Evolutionary conservation across 2,888 invertebrate species (phyloP).

Genomic region (Cylloceria caligata): DNA sequence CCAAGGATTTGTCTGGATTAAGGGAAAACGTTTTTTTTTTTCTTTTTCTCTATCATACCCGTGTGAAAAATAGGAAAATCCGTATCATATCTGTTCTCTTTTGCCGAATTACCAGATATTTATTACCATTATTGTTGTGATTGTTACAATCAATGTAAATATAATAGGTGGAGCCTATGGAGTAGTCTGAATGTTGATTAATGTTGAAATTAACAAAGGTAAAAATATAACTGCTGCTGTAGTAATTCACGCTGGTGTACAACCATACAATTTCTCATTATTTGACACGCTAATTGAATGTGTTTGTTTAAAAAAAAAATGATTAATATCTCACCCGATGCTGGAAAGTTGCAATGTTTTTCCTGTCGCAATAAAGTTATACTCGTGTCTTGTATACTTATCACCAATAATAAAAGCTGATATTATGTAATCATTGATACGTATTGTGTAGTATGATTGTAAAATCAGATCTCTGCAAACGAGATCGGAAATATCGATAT

Average conservation of each 20-base stretch:
- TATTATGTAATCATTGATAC: slow-evolving; percentile 35
- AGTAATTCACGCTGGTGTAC: neutral
- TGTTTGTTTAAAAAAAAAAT: slow-evolving; percentile 6
- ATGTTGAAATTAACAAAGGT: neutral
- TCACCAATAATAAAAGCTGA: neutral
- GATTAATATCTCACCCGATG: neutral
- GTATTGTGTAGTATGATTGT: slow-evolving; percentile 32
- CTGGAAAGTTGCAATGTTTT: slow-evolving; percentile 1
- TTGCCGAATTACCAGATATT: neutral
- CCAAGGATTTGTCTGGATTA: neutral
- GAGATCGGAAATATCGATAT: slow-evolving; percentile 53
- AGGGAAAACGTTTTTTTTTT: neutral
- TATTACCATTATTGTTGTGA: too few species aligned
- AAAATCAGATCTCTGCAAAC: slow-evolving; percentile 23
- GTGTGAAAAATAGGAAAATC: too few species aligned
- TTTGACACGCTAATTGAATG: neutral
- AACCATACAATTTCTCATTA: neutral
- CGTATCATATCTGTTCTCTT: neutral
- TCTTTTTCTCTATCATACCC: neutral
- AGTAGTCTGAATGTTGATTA: neutral
- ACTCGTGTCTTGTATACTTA: neutral
- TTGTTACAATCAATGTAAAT: too few species aligned
- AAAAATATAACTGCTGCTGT: neutral
- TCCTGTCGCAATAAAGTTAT: slow-evolving; percentile 1
- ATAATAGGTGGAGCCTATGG: too few species aligned